These are phyloP conservation scores for Dermolepida albohirtum DNA, from an alignment of 2,888 invertebrate genomes.

Conservation along the genomic window DNA sequence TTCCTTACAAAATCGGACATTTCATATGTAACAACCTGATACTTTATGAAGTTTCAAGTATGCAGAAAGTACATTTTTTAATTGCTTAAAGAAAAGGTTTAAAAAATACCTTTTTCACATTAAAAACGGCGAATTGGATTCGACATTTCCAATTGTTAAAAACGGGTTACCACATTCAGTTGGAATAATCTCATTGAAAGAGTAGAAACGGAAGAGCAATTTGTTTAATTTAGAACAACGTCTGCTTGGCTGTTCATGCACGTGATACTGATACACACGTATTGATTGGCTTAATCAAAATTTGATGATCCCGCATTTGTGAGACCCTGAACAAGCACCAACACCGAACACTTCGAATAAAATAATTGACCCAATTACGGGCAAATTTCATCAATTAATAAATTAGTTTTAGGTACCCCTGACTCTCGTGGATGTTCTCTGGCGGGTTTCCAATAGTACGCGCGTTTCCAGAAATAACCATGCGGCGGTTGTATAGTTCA, in stretches of 20 bases:
- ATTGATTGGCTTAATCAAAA: conserved; percentile 29
- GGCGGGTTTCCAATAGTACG: conserved; percentile 47
- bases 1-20: too few species aligned
- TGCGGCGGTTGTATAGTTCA: conserved; percentile 18
- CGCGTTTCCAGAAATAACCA: conserved; percentile 48
- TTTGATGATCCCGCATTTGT: not conserved
- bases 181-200: too few species aligned
- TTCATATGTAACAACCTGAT: too few species aligned
- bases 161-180: too few species aligned
- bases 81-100: too few species aligned
- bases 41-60: too few species aligned
- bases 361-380: conserved; percentile 41
- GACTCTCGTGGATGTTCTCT: conserved; percentile 42
- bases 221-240: not conserved
- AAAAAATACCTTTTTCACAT: too few species aligned
- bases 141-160: too few species aligned
- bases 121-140: too few species aligned
- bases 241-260: not conserved
- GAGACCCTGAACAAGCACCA: not conserved
- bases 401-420: conserved; percentile 47
- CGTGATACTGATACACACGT: not conserved
- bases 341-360: conserved; percentile 22
- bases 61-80: too few species aligned
- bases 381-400: conserved; percentile 48
- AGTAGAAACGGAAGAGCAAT: not conserved